Percentiles rank a stretch among this genome's conserved stretches.
These are phyloP conservation scores for Hydrolagus affinis DNA, from an alignment of 2,113 vertebrate genomes.

Conservation along the genomic window DNA sequence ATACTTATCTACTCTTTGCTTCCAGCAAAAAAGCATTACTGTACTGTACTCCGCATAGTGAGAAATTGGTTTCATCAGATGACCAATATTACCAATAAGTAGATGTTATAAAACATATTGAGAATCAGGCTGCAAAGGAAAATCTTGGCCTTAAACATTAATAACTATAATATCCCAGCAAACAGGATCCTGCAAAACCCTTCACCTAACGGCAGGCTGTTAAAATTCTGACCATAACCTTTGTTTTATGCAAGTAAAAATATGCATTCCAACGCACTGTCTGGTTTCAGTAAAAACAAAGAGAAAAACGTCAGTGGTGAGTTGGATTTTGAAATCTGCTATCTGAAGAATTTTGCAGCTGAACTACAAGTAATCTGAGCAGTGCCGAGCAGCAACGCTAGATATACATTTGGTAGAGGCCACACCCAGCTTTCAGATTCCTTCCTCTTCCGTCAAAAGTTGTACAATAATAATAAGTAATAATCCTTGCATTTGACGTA, in stretches of 20 bases:
- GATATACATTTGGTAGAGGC: too few relatives aligned
- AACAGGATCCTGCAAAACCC: neutral
- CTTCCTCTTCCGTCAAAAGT: too few relatives aligned
- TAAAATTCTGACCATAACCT: neutral
- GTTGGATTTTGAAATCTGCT: neutral
- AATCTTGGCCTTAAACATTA: neutral
- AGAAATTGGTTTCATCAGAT: too few relatives aligned
- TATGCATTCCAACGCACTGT: neutral
- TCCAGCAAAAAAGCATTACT: neutral
- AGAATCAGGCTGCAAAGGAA: neutral
- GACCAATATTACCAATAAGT: too few relatives aligned
- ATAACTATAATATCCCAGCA: neutral
- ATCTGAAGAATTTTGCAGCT: too few relatives aligned
- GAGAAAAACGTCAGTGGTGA: neutral
- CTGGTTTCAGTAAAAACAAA: neutral
- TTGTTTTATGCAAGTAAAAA: neutral
- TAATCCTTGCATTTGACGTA: too few relatives aligned
- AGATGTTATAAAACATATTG: too few relatives aligned
- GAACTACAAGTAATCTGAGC: too few relatives aligned
- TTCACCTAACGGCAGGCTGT: neutral
- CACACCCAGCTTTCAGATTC: too few relatives aligned
- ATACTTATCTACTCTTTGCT: neutral
- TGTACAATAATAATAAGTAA: too few relatives aligned
- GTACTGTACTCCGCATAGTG: neutral
- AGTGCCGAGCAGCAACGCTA: too few relatives aligned